Evolutionary conservation across 2,888 invertebrate genomes (phyloP).

Genomic region (Gari tellinella): DNA sequence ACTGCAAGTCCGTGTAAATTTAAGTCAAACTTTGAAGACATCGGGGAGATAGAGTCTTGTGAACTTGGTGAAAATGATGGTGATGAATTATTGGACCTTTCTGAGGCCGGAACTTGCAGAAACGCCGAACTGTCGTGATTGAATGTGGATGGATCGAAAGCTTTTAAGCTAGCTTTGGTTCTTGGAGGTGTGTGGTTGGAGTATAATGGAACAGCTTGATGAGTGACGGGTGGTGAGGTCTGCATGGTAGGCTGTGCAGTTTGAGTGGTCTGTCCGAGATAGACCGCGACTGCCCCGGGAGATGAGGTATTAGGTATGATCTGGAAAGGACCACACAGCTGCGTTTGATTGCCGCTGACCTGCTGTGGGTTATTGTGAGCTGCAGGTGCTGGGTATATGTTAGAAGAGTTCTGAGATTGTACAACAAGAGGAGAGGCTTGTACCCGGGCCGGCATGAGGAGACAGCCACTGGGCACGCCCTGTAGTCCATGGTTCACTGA

Average conservation of each 20-base stretch:
- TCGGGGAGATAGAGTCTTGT: slow-evolving; percentile 18
- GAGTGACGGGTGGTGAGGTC: slow-evolving; percentile 10
- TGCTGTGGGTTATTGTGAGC: slow-evolving; percentile 25
- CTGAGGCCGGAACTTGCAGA: slow-evolving; percentile 33
- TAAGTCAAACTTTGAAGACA: slow-evolving; percentile 30
- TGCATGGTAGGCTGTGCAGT: slow-evolving; percentile 1
- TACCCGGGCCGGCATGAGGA: slow-evolving; percentile 54
- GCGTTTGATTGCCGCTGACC: slow-evolving; percentile 14
- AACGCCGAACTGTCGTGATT: slow-evolving; percentile 26
- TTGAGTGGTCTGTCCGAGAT: slow-evolving; percentile 52
- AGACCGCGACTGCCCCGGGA: slow-evolving; percentile 53
- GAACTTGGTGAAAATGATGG: slow-evolving; percentile 48
- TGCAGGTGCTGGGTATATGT: slow-evolving; percentile 12
- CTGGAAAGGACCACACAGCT: slow-evolving; percentile 67
- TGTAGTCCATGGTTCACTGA: slow-evolving; percentile 37
- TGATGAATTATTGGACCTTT: slow-evolving; percentile 43
- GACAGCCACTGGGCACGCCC: slow-evolving; percentile 47
- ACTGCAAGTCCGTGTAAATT: slow-evolving; percentile 30
- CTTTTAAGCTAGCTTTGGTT: slow-evolving; percentile 60
- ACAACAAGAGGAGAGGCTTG: slow-evolving; percentile 51
- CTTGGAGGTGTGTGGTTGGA: slow-evolving; percentile 44
- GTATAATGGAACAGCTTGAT: slow-evolving; percentile 29
- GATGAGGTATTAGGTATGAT: slow-evolving; percentile 57
- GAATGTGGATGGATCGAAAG: slow-evolving; percentile 36
- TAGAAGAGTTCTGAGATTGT: slow-evolving; percentile 18